These are phyloP conservation scores for Gonioctena quinquepunctata DNA, from an alignment of 1,140 invertebrate species.

Conservation along the genomic window DNA sequence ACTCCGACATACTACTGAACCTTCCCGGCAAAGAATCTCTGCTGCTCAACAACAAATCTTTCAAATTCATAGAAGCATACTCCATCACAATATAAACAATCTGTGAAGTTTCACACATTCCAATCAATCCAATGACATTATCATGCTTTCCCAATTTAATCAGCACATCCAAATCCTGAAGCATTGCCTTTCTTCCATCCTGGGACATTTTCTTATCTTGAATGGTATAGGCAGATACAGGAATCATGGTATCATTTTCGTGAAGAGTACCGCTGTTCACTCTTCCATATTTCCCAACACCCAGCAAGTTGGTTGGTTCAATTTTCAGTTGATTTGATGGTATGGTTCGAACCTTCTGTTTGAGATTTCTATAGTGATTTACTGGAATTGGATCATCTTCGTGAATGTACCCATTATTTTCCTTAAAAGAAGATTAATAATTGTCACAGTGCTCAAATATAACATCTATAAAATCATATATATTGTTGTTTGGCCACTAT, in stretches of 20 bases:
- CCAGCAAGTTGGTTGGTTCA: slow-evolving; percentile 68
- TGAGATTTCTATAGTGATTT: slow-evolving; percentile 74
- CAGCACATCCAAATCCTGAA: slow-evolving; percentile 74
- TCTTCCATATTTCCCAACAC: slow-evolving; percentile 75
- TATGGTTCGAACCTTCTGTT: slow-evolving; percentile 73
- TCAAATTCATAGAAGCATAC: slow-evolving; percentile 67
- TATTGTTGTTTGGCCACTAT: too few species aligned
- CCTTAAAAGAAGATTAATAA: too few species aligned
- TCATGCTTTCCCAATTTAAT: slow-evolving; percentile 70
- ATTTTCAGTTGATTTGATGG: slow-evolving; percentile 71
- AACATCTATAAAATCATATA: too few species aligned
- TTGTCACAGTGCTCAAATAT: too few species aligned
- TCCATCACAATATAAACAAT: slow-evolving; percentile 73
- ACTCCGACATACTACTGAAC: slow-evolving; percentile 67
- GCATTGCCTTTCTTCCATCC: slow-evolving; percentile 67
- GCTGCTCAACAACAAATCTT: slow-evolving; percentile 68
- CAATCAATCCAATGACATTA: slow-evolving; percentile 75
- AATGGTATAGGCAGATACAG: slow-evolving; percentile 58
- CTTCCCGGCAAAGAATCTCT: slow-evolving; percentile 64
- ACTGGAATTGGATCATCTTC: slow-evolving; percentile 70
- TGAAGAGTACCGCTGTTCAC: slow-evolving; percentile 69
- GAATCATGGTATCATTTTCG: slow-evolving; percentile 57
- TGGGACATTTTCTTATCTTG: slow-evolving; percentile 64
- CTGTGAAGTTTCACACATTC: slow-evolving; percentile 77
- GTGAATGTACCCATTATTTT: slow-evolving; percentile 72